A percentile compares a stretch with the other conserved stretches of the same genome.
These are phyloP conservation scores for Ecliptopera silaceata DNA, from an alignment of 2,888 invertebrate species.

Conservation along the genomic window DNA sequence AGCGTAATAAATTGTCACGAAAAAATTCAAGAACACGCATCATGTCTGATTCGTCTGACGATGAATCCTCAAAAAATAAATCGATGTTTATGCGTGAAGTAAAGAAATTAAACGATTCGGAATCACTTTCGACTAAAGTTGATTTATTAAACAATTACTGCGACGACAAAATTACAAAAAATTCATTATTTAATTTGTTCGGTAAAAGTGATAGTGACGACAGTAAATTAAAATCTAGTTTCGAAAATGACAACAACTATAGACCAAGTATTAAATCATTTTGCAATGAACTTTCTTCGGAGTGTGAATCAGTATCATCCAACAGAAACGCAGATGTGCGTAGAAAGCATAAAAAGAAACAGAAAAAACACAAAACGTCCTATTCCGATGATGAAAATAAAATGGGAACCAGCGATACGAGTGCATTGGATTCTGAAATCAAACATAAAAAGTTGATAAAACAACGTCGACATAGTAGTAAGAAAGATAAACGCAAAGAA, in stretches of 20 bases:
- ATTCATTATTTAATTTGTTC: constrained; percentile 69
- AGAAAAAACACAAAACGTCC: constrained; percentile 89
- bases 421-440: constrained; percentile 49
- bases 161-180: constrained; percentile 64
- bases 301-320: constrained; percentile 70
- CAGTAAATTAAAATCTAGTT: constrained; percentile 63
- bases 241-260: constrained; percentile 64
- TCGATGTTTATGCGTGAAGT: constrained; percentile 65
- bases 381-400: constrained; percentile 83
- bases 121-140: constrained; percentile 52
- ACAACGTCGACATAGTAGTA: constrained; percentile 77
- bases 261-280: constrained; percentile 61
- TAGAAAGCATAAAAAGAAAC: constrained; percentile 93
- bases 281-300: constrained; percentile 74
- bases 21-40: constrained; percentile 89
- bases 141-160: constrained; percentile 50
- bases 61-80: constrained; percentile 82
- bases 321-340: constrained; percentile 81
- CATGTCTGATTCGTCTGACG: constrained; percentile 90
- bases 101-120: constrained; percentile 82
- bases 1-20: constrained; percentile 83
- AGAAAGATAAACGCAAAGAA: constrained; percentile 85
- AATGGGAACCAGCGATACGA: constrained; percentile 56
- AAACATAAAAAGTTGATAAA: constrained; percentile 78
- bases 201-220: constrained; percentile 78